Conservation (phyloP, 2,797 vertebrate genomes). For the Acanthiza pusilla region DNA sequence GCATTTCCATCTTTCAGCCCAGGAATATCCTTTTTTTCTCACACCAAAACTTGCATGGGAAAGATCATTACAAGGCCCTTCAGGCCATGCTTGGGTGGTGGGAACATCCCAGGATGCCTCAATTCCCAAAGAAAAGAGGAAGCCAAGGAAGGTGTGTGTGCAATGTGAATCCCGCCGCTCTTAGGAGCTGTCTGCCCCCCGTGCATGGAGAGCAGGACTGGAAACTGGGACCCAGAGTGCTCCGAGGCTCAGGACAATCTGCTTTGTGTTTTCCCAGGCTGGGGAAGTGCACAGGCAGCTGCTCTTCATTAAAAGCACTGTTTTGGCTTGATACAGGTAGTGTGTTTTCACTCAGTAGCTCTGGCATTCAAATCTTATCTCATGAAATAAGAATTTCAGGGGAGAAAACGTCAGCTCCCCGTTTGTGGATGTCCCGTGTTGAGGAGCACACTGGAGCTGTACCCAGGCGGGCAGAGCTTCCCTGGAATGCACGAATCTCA, state of each 20-base stretch:
- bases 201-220: background rate
- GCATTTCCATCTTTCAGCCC: background rate
- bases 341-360: background rate
- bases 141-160: background rate
- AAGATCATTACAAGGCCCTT: background rate
- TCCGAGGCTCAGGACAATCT: background rate
- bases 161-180: background rate
- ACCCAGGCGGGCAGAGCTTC: background rate
- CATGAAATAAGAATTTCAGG: background rate
- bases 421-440: background rate
- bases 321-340: background rate
- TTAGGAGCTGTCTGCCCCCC: background rate
- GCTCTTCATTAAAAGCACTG: background rate
- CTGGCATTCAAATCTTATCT: background rate
- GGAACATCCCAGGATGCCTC: background rate
- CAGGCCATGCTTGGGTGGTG: background rate
- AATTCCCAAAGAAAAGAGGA: background rate
- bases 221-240: background rate
- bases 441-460: background rate
- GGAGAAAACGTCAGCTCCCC: background rate
- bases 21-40: background rate
- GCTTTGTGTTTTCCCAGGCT: background rate
- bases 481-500: accelerated
- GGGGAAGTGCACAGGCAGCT: background rate
- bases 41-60: background rate